phyloP scores from a whole-genome alignment of 2,113 vertebrate genomes.

The Onychostruthus taczanowskii region DNA sequence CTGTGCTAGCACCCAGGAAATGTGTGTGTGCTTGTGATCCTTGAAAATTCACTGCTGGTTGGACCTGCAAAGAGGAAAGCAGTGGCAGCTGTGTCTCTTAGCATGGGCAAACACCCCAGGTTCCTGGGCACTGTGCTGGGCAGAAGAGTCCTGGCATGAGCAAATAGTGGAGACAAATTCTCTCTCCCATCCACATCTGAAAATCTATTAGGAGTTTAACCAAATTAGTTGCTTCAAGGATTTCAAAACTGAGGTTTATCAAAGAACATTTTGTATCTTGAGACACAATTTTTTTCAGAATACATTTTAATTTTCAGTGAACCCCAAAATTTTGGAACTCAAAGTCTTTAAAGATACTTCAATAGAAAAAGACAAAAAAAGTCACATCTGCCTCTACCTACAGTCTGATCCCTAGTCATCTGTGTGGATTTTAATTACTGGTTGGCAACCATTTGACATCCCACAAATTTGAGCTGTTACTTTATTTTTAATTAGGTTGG shows the following conservation, averaged over 20 bases:
- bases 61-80: neutral
- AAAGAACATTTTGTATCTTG: neutral
- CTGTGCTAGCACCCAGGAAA: neutral
- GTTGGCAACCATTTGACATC: neutral
- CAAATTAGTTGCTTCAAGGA: neutral
- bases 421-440: neutral
- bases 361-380: neutral
- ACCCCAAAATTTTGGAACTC: neutral
- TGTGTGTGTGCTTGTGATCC: neutral
- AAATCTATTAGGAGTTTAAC: neutral
- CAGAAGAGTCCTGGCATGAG: neutral
- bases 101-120: neutral
- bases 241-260: neutral
- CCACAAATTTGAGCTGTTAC: neutral
- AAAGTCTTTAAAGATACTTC: neutral
- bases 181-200: neutral
- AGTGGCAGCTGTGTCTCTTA: neutral
- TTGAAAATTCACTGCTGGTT: neutral
- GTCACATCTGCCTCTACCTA: neutral
- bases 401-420: neutral
- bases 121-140: too few species aligned
- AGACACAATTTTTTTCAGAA: neutral
- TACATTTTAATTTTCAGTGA: neutral
- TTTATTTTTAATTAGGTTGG: neutral
- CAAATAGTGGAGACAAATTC: neutral